Conservation (phyloP, 2,113 vertebrate species). For the Cricetomys ansorgei region DNA sequence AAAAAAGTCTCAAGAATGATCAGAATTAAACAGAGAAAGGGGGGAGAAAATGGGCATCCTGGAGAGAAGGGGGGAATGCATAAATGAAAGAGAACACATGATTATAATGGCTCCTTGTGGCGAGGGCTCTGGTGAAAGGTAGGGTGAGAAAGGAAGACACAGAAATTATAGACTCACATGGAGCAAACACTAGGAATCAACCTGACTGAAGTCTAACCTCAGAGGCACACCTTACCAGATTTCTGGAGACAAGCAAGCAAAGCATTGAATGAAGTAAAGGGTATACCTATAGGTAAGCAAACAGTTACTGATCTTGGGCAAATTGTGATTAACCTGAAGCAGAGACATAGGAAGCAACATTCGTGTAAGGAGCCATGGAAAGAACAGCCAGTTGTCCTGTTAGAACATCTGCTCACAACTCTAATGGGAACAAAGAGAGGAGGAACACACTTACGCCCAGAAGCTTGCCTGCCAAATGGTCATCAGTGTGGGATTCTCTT, state of each 20-base stretch:
- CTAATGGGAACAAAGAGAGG: conserved; percentile 78
- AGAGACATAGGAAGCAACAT: conserved; percentile 67
- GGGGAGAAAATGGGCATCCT: background rate
- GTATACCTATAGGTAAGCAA: conserved; percentile 55
- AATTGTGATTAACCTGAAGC: conserved; percentile 43
- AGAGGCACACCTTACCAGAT: background rate
- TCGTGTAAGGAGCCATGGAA: conserved; percentile 70
- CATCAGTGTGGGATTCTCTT: conserved; percentile 76
- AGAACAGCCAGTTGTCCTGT: conserved; percentile 74
- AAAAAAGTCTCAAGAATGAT: background rate
- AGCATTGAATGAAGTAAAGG: conserved; percentile 69
- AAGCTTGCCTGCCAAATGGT: conserved; percentile 83
- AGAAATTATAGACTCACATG: background rate
- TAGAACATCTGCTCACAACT: conserved; percentile 84
- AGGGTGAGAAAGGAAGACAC: background rate
- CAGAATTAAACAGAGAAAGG: background rate
- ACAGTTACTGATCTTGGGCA: conserved; percentile 18
- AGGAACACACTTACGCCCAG: conserved; percentile 83
- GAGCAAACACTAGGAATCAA: background rate
- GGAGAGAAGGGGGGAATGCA: background rate
- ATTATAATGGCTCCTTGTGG: background rate
- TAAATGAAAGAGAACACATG: background rate
- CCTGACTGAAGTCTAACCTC: background rate
- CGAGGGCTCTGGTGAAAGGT: background rate
- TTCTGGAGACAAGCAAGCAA: conserved; percentile 60